A percentile compares a stretch with the other conserved stretches of the same genome.
These are phyloP conservation scores for Heliopora coerulea DNA, from an alignment of 92 coral and sea anemone species.

Conservation along the genomic window DNA sequence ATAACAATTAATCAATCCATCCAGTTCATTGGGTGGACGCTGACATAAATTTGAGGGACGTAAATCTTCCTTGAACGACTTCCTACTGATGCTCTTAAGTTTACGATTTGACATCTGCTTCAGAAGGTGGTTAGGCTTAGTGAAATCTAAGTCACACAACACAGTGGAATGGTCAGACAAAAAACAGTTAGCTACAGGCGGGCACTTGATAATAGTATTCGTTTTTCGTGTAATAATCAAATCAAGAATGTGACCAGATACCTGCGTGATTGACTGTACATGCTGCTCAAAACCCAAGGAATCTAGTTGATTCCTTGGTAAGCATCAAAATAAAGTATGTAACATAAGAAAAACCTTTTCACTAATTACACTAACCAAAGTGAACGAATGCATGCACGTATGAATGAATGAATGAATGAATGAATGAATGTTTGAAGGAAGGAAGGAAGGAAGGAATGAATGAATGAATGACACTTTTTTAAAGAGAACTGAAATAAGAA, in stretches of 20 bases:
- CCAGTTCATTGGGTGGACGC: too few relatives aligned
- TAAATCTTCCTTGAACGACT: slow-evolving; percentile 28
- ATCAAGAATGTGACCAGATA: slow-evolving; percentile 21
- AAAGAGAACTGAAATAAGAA: too few relatives aligned
- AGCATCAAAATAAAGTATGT: too few relatives aligned
- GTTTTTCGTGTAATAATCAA: slow-evolving; percentile 36
- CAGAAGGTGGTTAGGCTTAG: slow-evolving; percentile 15
- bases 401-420: too few relatives aligned
- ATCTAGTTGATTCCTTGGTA: slow-evolving; percentile 32
- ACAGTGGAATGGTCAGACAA: slow-evolving; percentile 40
- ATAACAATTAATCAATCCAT: too few relatives aligned
- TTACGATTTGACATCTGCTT: slow-evolving; percentile 29
- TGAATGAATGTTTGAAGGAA: too few relatives aligned
- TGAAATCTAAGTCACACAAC: slow-evolving; percentile 8
- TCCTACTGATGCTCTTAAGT: slow-evolving; percentile 22
- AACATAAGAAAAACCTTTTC: too few relatives aligned
- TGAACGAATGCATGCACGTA: too few relatives aligned
- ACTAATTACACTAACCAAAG: too few relatives aligned
- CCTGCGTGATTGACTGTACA: slow-evolving; percentile 2
- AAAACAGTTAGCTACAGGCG: slow-evolving; percentile 23
- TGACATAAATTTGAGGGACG: too few relatives aligned
- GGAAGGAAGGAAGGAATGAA: too few relatives aligned
- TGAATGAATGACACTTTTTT: too few relatives aligned
- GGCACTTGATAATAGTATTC: slow-evolving; percentile 11
- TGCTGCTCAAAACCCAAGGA: slow-evolving; percentile 39